phyloP scores from a whole-genome alignment of 2,797 vertebrate species.

The Sebastes kiyomatsui region DNA sequence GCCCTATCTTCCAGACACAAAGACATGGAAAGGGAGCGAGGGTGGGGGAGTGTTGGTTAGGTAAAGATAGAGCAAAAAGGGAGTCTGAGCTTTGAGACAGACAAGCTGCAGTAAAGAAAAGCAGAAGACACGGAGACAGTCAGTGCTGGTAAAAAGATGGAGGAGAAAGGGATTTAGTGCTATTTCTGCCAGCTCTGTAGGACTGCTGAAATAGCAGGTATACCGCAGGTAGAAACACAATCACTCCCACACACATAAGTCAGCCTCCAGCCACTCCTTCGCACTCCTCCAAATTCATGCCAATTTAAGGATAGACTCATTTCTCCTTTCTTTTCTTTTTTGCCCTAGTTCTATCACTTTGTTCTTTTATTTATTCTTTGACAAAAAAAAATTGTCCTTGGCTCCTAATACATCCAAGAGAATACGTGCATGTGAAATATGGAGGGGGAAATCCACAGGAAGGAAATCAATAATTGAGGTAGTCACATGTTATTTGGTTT shows the following conservation, averaged over 20 bases:
- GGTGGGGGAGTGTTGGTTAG: not conserved
- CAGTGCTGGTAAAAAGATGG: constrained; percentile 7
- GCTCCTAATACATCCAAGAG: constrained; percentile 45
- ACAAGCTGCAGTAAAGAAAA: constrained; percentile 32
- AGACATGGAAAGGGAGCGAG: constrained; percentile 1
- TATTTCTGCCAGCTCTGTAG: constrained; percentile 34
- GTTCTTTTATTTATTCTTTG: constrained; percentile 63
- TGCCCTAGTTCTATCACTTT: constrained; percentile 29
- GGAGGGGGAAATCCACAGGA: constrained; percentile 13
- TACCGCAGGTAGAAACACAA: constrained; percentile 21
- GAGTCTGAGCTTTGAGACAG: constrained; percentile 29
- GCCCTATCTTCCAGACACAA: constrained; percentile 35
- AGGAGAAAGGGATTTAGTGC: constrained; percentile 39
- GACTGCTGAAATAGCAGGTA: constrained; percentile 41
- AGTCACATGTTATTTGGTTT: constrained; percentile 44
- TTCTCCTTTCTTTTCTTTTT: constrained; percentile 26
- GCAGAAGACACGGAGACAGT: constrained; percentile 10
- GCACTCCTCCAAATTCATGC: constrained; percentile 32
- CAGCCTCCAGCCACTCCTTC: constrained; percentile 27
- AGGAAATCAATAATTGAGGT: constrained; percentile 61
- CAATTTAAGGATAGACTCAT: constrained; percentile 36
- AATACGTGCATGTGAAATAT: constrained; percentile 41
- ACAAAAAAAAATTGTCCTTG: constrained; percentile 12
- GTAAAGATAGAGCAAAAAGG: constrained; percentile 19
- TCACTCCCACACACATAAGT: constrained; percentile 35